These are phyloP conservation scores for Calameuta filiformis DNA, from an alignment of 2,888 invertebrate species.

Conservation along the genomic window DNA sequence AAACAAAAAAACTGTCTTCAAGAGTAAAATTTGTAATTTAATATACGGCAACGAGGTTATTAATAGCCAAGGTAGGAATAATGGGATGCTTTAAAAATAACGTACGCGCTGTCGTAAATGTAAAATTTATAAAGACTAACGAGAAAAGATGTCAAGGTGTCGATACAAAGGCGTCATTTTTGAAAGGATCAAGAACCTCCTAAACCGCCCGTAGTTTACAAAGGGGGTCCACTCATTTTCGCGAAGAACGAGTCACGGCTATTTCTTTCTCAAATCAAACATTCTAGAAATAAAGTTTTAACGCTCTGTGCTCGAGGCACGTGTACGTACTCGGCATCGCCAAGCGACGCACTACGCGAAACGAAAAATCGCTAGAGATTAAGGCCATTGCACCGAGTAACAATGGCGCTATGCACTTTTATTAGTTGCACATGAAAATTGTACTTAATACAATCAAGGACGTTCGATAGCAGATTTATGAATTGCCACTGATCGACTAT, in stretches of 20 bases:
- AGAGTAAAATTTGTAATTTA: background rate
- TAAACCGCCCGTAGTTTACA: slow-evolving; percentile 51
- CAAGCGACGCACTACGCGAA: slow-evolving; percentile 15
- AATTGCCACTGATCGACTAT: background rate
- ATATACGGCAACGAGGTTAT: background rate
- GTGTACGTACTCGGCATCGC: slow-evolving; percentile 20
- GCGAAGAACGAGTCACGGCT: slow-evolving; percentile 47
- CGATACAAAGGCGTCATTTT: background rate
- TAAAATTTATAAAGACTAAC: background rate
- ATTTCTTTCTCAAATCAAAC: slow-evolving; percentile 62
- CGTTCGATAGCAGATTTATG: background rate
- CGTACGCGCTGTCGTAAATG: background rate
- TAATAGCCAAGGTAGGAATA: background rate
- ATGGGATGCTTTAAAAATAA: background rate
- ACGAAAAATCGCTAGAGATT: slow-evolving; percentile 41
- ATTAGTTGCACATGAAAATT: background rate
- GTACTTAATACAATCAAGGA: background rate
- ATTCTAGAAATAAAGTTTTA: slow-evolving; percentile 64
- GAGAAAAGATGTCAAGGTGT: background rate
- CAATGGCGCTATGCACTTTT: background rate
- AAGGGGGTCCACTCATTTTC: slow-evolving; percentile 28
- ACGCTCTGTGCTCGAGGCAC: slow-evolving; percentile 32
- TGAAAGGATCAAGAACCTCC: slow-evolving; percentile 57
- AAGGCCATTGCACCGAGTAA: slow-evolving; percentile 59
- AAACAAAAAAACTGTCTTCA: background rate